These are phyloP conservation scores for Apantesis nais DNA, from an alignment of 2,888 invertebrate species.

Conservation along the genomic window DNA sequence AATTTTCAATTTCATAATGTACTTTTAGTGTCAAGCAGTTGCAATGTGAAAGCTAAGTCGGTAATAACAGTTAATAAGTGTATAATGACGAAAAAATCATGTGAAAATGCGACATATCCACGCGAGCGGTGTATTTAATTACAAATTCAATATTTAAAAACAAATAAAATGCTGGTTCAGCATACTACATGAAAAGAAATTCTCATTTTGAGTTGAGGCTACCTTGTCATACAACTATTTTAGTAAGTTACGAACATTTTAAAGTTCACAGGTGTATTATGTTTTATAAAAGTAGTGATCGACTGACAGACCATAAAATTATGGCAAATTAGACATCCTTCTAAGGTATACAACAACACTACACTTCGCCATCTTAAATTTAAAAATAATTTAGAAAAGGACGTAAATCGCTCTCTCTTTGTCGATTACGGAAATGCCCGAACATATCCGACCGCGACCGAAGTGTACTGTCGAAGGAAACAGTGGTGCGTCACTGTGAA, in stretches of 20 bases:
- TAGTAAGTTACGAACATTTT: constrained; percentile 1
- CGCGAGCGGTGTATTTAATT: not conserved
- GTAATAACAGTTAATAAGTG: not conserved
- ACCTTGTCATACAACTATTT: constrained; percentile 1
- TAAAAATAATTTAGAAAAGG: constrained; percentile 19
- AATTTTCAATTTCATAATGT: not conserved
- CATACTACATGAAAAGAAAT: not conserved
- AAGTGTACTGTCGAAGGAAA: constrained; percentile 30
- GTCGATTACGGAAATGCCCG: constrained; percentile 15
- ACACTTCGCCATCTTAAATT: constrained; percentile 17
- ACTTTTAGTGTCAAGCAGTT: not conserved
- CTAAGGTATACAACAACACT: constrained; percentile 27
- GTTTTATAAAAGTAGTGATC: not conserved
- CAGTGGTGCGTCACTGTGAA: constrained; percentile 45
- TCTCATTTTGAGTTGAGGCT: not conserved
- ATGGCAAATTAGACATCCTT: constrained; percentile 47
- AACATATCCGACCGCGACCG: constrained; percentile 30
- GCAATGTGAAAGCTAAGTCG: not conserved
- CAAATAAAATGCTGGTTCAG: not conserved
- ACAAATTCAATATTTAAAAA: not conserved
- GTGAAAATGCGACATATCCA: not conserved
- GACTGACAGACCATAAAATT: constrained; percentile 34
- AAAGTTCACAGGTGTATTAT: not conserved
- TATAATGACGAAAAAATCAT: not conserved
- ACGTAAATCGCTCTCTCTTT: constrained; percentile 18